phyloP scores from a whole-genome alignment of 2,888 invertebrate genomes.

The Apoderus coryli region DNA sequence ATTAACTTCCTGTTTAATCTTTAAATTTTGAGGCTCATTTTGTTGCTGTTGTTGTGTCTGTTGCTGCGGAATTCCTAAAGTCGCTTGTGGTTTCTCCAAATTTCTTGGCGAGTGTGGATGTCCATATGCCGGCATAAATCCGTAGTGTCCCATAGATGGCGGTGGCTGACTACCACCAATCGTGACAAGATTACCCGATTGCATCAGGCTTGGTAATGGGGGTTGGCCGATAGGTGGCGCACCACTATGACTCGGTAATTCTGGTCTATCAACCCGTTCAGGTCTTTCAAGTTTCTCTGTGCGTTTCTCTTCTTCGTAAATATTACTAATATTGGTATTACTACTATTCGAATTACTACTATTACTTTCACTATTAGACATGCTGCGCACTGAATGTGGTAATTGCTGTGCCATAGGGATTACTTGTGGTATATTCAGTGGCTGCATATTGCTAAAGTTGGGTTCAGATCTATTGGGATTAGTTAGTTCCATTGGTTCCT shows the following conservation, averaged over 20 bases:
- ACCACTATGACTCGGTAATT: too few relatives aligned
- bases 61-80: conserved; percentile 13
- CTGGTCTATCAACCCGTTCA: conserved; percentile 23
- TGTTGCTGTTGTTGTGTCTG: conserved; percentile 19
- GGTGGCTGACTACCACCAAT: conserved; percentile 36
- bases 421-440: conserved; percentile 30
- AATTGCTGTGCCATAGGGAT: too few relatives aligned
- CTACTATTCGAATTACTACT: too few relatives aligned
- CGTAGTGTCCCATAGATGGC: conserved; percentile 40
- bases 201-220: conserved; percentile 40
- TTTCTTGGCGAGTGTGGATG: conserved; percentile 26
- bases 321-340: too few relatives aligned
- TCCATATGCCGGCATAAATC: conserved; percentile 36
- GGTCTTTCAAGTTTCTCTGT: conserved; percentile 25
- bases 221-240: conserved; percentile 34
- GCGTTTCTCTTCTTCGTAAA: conserved; percentile 25
- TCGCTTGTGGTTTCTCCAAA: conserved; percentile 20
- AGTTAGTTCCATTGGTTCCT: conserved; percentile 32
- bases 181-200: conserved; percentile 44
- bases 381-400: too few relatives aligned
- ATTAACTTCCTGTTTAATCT: conserved; percentile 56
- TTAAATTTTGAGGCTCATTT: conserved; percentile 56
- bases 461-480: conserved; percentile 22
- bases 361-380: too few relatives aligned
- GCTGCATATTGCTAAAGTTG: conserved; percentile 18